Percentiles rank a stretch among this genome's conserved stretches.
Conservation (phyloP, 2,113 vertebrate species). For the Tychaedon coryphoeus region DNA sequence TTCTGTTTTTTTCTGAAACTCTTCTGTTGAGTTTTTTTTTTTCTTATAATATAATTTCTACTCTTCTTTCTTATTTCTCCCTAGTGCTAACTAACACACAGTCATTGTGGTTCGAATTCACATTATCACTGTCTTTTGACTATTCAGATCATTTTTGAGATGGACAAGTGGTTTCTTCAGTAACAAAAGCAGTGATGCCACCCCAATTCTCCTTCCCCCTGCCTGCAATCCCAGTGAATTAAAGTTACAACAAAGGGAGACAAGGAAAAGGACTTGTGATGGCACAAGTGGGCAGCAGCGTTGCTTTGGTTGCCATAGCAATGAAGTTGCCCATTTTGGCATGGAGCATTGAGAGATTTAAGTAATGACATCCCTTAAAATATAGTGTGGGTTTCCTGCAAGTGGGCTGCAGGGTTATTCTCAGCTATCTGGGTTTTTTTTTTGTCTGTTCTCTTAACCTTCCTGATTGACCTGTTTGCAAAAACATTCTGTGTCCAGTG, state of each 20-base stretch:
- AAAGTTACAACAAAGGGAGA: neutral
- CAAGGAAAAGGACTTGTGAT: neutral
- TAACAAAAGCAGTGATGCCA: constrained; percentile 7
- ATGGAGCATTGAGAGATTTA: neutral
- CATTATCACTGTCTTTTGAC: neutral
- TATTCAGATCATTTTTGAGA: neutral
- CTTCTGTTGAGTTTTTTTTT: neutral
- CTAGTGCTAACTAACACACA: neutral
- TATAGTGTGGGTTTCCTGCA: neutral
- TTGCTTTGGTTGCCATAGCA: neutral
- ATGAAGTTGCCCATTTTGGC: neutral
- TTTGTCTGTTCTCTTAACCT: constrained; percentile 25
- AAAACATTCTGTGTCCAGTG: neutral
- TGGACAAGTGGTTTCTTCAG: neutral
- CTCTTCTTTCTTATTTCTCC: neutral
- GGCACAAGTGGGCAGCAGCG: neutral
- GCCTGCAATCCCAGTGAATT: neutral
- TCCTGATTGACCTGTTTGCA: constrained; percentile 20
- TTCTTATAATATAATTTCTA: neutral
- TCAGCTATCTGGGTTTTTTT: neutral
- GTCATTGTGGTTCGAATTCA: neutral
- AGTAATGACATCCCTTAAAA: neutral
- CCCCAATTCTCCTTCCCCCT: neutral
- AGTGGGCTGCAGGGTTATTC: neutral
- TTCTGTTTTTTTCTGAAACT: neutral